Conservation (phyloP, 2,113 vertebrate genomes). For the Lutjanus erythropterus region DNA sequence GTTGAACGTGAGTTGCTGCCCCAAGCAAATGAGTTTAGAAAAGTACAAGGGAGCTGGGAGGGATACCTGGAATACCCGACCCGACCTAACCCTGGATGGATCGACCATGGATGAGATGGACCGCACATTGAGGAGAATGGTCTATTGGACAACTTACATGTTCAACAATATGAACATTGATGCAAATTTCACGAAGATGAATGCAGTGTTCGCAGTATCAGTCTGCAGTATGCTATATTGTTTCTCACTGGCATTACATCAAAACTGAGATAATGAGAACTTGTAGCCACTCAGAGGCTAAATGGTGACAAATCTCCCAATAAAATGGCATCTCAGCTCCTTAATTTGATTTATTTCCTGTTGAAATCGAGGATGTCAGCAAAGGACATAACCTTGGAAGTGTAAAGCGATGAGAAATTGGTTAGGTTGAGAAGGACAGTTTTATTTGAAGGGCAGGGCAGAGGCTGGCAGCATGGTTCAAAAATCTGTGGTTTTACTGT, state of each 20-base stretch:
- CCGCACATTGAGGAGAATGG: neutral
- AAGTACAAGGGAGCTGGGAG: too few species aligned
- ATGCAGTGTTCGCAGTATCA: neutral
- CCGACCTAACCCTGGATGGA: too few species aligned
- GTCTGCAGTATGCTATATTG: neutral
- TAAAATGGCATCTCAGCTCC: constrained; percentile 33
- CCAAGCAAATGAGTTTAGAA: too few species aligned
- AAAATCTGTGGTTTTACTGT: neutral
- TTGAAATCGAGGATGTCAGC: constrained; percentile 28
- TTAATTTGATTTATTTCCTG: constrained; percentile 47
- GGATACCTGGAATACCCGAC: too few species aligned
- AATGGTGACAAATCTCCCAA: constrained; percentile 38
- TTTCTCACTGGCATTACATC: neutral
- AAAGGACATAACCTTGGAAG: constrained; percentile 34
- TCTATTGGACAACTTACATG: neutral
- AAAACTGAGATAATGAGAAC: constrained; percentile 36
- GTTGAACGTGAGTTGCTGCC: too few species aligned
- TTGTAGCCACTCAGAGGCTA: constrained; percentile 6
- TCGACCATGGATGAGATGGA: too few species aligned
- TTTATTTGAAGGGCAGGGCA: constrained; percentile 22
- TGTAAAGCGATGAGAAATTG: constrained; percentile 26
- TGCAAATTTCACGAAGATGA: neutral
- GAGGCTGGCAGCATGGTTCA: neutral
- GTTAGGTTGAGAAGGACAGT: constrained; percentile 15
- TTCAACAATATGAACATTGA: neutral